A percentile compares a stretch with the other conserved stretches of the same genome.
Conservation (phyloP, 1,140 invertebrate species). For the Hestina assimilis region DNA sequence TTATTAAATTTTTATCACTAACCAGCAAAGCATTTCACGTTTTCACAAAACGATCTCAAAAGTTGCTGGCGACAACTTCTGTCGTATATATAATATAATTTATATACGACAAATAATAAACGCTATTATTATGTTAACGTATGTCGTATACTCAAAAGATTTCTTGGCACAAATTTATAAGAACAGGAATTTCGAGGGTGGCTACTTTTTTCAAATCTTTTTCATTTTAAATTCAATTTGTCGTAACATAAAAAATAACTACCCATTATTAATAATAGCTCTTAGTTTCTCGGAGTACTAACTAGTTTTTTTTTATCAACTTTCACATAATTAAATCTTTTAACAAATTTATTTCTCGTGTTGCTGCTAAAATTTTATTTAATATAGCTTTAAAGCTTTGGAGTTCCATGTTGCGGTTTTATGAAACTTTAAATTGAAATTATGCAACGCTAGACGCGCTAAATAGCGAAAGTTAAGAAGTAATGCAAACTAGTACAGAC, state of each 20-base stretch:
- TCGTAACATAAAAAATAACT: not conserved
- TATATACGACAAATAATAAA: too few relatives aligned
- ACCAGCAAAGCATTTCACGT: too few relatives aligned
- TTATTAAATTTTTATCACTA: too few relatives aligned
- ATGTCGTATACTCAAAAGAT: too few relatives aligned
- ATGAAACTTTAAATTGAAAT: conserved; percentile 34
- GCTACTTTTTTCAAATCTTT: too few relatives aligned
- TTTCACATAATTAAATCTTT: conserved; percentile 7
- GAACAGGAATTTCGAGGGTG: too few relatives aligned
- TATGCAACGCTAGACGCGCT: conserved; percentile 21
- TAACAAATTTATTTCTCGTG: conserved; percentile 18
- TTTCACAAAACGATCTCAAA: too few relatives aligned
- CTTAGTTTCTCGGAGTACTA: not conserved
- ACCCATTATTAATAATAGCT: not conserved
- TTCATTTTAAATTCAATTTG: not conserved
- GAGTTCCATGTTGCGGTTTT: conserved; percentile 20
- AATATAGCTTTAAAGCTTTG: conserved; percentile 13
- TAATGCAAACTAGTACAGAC: conserved; percentile 13
- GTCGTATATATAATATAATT: too few relatives aligned
- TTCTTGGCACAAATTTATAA: too few relatives aligned
- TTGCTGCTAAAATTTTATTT: conserved; percentile 18
- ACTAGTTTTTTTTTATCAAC: conserved; percentile 1
- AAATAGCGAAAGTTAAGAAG: conserved; percentile 23
- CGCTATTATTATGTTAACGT: too few relatives aligned
- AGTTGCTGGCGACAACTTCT: too few relatives aligned